These are phyloP conservation scores for Ciona savignyi DNA, from an alignment of 23 tunicate genomes.

Conservation along the genomic window DNA sequence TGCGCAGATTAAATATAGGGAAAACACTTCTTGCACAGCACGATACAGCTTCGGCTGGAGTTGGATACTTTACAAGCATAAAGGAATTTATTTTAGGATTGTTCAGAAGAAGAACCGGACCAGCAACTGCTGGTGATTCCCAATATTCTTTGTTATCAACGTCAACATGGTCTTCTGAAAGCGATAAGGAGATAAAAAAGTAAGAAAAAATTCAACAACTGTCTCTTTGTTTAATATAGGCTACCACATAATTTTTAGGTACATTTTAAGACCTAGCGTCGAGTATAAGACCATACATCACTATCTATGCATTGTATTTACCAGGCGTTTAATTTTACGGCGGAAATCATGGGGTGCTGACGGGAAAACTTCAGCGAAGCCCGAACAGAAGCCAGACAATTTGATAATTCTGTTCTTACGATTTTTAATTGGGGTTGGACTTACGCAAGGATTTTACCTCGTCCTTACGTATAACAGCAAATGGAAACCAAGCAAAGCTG, in stretches of 20 bases:
- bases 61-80: background rate
- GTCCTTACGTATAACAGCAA: conserved; percentile 58
- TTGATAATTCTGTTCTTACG: conserved; percentile 22
- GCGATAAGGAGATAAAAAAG: conserved; percentile 43
- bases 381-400: conserved; percentile 10
- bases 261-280: too few species aligned
- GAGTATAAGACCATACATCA: too few species aligned
- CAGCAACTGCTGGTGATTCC: background rate
- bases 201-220: background rate
- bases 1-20: background rate
- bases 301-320: background rate
- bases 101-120: background rate
- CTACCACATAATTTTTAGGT: background rate
- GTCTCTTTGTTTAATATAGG: background rate
- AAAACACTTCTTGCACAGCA: background rate
- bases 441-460: conserved; percentile 54
- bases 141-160: background rate
- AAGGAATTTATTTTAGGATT: background rate
- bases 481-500: conserved; percentile 57
- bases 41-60: background rate
- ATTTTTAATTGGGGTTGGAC: conserved; percentile 47
- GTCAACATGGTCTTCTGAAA: conserved; percentile 28
- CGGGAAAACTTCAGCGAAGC: conserved; percentile 13
- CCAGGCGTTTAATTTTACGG: conserved; percentile 48
- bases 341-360: conserved; percentile 21